phyloP scores from a whole-genome alignment of 2,888 invertebrate species.

The Trichogramma evanescens region DNA sequence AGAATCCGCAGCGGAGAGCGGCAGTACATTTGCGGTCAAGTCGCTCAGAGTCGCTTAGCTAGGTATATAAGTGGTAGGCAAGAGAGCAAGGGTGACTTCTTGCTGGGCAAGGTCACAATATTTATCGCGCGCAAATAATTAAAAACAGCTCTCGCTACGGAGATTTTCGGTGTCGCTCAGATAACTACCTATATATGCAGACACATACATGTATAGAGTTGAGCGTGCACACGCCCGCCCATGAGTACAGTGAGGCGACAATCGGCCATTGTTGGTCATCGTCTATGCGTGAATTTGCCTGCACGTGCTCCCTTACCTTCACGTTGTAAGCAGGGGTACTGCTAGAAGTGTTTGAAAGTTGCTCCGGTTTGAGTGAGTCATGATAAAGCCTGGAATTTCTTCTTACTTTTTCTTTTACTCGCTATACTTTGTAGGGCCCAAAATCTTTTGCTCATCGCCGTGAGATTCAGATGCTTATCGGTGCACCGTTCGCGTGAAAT shows the following conservation, averaged over 20 bases:
- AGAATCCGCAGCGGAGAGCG: no score
- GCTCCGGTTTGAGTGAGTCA: no score
- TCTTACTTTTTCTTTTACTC: no score
- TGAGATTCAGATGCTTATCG: conserved; percentile 28
- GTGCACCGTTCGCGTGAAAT: neutral
- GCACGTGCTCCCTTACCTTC: conserved; percentile 11
- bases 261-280: conserved; percentile 29
- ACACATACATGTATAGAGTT: neutral
- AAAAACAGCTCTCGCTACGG: conserved; percentile 23
- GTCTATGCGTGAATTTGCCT: conserved; percentile 32
- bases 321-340: neutral
- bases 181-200: neutral
- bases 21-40: conserved; percentile 19
- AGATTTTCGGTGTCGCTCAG: conserved; percentile 4
- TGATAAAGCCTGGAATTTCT: no score
- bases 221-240: conserved; percentile 2
- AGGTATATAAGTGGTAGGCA: neutral
- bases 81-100: conserved; percentile 24
- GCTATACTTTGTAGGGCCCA: no score
- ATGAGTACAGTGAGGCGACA: conserved; percentile 15
- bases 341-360: no score
- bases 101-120: conserved; percentile 32
- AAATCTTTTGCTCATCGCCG: neutral
- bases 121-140: conserved; percentile 36
- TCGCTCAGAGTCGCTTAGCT: neutral